Percentiles rank a stretch among this genome's conserved stretches.
Evolutionary conservation across 2,888 invertebrate genomes (phyloP).

Genomic region (Cremastobaeus sp.): DNA sequence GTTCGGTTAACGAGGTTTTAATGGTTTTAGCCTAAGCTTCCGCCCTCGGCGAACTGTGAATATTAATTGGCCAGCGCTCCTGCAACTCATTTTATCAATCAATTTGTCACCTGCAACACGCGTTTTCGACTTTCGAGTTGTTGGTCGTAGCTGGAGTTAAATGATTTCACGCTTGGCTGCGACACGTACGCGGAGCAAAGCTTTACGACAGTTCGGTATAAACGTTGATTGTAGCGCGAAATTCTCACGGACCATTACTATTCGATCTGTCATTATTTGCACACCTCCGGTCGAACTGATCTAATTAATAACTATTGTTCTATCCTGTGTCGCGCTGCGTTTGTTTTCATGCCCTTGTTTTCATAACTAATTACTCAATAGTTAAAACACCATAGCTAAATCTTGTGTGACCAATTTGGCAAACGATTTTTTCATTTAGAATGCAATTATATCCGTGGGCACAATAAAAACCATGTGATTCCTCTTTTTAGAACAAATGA

Average conservation of each 20-base stretch:
- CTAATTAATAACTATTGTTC: no score
- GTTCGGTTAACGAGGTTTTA: slow-evolving; percentile 45
- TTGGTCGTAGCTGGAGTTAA: slow-evolving; percentile 61
- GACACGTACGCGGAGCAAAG: slow-evolving; percentile 52
- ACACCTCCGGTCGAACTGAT: no score
- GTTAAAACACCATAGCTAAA: no score
- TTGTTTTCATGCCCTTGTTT: no score
- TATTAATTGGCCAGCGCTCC: slow-evolving; percentile 65
- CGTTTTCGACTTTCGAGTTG: slow-evolving; percentile 61
- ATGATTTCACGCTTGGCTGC: slow-evolving; percentile 60
- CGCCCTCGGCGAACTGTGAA: slow-evolving; percentile 44
- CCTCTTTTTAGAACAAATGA: no score
- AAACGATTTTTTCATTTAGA: no score
- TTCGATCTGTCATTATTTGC: no score
- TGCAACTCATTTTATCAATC: slow-evolving; percentile 64
- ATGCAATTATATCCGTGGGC: no score
- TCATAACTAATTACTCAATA: no score
- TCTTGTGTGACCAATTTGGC: no score
- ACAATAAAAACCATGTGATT: no score
- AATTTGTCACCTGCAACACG: slow-evolving; percentile 55
- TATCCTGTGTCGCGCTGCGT: no score
- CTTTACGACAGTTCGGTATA: slow-evolving; percentile 46
- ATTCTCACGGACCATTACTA: slow-evolving; percentile 34
- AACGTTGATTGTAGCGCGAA: slow-evolving; percentile 47
- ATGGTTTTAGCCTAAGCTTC: slow-evolving; percentile 32